phyloP scores from a whole-genome alignment of 2,888 invertebrate species.

The Phortica magna region DNA sequence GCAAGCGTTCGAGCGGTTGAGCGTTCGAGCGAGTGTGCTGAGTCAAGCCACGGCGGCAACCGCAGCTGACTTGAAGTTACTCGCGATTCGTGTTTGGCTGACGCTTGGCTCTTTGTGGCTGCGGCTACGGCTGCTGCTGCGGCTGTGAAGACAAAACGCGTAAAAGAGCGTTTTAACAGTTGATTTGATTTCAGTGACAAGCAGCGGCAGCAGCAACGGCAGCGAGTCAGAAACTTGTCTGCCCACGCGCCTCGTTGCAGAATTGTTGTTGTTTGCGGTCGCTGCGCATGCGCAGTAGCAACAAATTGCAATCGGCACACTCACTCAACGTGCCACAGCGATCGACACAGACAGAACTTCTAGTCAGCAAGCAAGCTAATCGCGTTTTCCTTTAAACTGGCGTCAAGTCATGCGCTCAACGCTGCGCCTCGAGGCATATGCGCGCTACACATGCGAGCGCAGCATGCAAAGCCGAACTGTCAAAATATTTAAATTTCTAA shows the following conservation, averaged over 20 bases:
- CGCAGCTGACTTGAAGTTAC: not conserved
- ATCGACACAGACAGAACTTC: not conserved
- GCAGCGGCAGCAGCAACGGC: slow-evolving; percentile 64
- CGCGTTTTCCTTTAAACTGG: slow-evolving; percentile 39
- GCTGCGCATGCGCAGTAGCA: slow-evolving; percentile 64
- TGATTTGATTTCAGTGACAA: slow-evolving; percentile 70
- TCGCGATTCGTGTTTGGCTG: slow-evolving; percentile 12
- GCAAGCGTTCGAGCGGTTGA: slow-evolving; percentile 43
- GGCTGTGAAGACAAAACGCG: not conserved
- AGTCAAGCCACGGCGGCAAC: not conserved
- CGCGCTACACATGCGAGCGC: slow-evolving; percentile 35
- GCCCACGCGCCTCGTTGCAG: slow-evolving; percentile 50
- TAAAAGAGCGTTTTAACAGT: slow-evolving; percentile 65
- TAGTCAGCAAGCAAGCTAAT: slow-evolving; percentile 34
- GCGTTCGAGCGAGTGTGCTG: not conserved
- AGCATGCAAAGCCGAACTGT: slow-evolving; percentile 62
- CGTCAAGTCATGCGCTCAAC: slow-evolving; percentile 10
- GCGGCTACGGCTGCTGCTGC: slow-evolving; percentile 1
- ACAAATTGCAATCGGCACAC: slow-evolving; percentile 27
- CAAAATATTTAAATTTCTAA: slow-evolving; percentile 75
- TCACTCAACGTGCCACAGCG: not conserved
- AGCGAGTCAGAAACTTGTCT: slow-evolving; percentile 50
- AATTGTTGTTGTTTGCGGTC: slow-evolving; percentile 10
- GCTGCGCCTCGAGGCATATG: slow-evolving; percentile 57
- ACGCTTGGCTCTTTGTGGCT: not conserved